phyloP scores from a whole-genome alignment of 2,888 invertebrate genomes.

The Heteromyza rotundicornis region DNA sequence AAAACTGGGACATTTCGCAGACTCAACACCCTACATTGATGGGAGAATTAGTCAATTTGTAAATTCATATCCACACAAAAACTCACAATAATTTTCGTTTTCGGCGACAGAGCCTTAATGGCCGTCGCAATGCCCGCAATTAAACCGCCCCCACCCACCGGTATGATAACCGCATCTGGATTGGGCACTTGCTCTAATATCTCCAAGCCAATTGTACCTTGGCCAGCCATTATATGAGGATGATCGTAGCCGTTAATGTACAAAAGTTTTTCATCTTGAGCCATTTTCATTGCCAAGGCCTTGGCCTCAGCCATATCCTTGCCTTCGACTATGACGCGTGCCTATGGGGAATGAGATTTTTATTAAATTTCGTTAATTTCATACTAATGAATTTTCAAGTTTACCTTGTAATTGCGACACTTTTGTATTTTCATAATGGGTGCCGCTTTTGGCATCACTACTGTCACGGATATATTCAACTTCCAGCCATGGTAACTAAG shows the following conservation, averaged over 20 bases:
- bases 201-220: conserved; percentile 92
- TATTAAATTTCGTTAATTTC: too few relatives aligned
- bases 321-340: conserved; percentile 78
- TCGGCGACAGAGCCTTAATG: conserved; percentile 83
- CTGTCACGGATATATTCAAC: conserved; percentile 75
- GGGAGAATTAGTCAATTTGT: background rate
- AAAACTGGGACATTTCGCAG: conserved; percentile 90
- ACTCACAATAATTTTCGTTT: conserved; percentile 85
- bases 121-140: conserved; percentile 91
- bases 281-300: conserved; percentile 76
- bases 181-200: conserved; percentile 88
- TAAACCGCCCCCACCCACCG: conserved; percentile 89
- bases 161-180: conserved; percentile 88
- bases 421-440: conserved; percentile 95
- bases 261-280: conserved; percentile 72
- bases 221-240: conserved; percentile 93
- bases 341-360: too few relatives aligned
- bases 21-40: conserved; percentile 80
- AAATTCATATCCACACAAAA: background rate
- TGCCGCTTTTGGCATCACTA: conserved; percentile 95
- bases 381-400: too few relatives aligned
- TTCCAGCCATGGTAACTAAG: conserved; percentile 79
- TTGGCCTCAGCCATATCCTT: conserved; percentile 86
- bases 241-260: conserved; percentile 97
- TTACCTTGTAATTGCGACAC: conserved; percentile 81